Evolutionary conservation across 92 coral and sea anemone species (phyloP).

Genomic region (Heliopora coerulea): DNA sequence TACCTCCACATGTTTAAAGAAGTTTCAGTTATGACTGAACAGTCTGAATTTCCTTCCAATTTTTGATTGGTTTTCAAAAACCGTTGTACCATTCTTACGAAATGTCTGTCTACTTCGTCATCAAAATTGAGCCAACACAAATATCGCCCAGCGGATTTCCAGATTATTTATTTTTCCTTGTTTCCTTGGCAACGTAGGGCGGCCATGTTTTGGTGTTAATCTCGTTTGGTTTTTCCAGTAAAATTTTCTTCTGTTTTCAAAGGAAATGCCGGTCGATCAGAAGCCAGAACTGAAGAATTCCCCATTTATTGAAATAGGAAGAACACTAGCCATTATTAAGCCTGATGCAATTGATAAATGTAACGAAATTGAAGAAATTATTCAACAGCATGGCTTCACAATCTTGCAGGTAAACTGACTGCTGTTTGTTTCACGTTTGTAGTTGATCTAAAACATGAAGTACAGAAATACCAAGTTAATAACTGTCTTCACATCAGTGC

Average conservation of each 20-base stretch:
- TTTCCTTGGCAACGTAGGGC: constrained; percentile 28
- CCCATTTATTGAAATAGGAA: constrained; percentile 67
- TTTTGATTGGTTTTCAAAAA: too few species aligned
- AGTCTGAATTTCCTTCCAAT: too few species aligned
- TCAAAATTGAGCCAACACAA: too few species aligned
- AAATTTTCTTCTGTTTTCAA: constrained; percentile 1
- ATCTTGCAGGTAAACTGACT: constrained; percentile 66
- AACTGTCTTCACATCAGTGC: too few species aligned
- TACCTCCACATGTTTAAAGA: too few species aligned
- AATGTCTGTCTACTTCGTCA: too few species aligned
- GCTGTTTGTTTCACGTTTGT: not conserved
- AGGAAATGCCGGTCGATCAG: constrained; percentile 72
- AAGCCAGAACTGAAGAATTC: constrained; percentile 30
- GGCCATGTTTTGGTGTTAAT: constrained; percentile 1
- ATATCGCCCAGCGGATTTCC: too few species aligned
- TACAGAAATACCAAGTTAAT: too few species aligned
- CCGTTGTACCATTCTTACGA: too few species aligned
- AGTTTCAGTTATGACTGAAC: too few species aligned
- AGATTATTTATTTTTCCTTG: not conserved
- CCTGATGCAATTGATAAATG: constrained; percentile 95
- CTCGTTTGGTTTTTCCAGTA: too few species aligned
- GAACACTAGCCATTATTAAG: constrained; percentile 84
- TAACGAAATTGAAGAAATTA: constrained; percentile 97
- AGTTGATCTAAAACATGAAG: not conserved
- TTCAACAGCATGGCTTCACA: constrained; percentile 93